These are phyloP conservation scores for Clivina fossor DNA, from an alignment of 2,888 invertebrate genomes.

Conservation along the genomic window DNA sequence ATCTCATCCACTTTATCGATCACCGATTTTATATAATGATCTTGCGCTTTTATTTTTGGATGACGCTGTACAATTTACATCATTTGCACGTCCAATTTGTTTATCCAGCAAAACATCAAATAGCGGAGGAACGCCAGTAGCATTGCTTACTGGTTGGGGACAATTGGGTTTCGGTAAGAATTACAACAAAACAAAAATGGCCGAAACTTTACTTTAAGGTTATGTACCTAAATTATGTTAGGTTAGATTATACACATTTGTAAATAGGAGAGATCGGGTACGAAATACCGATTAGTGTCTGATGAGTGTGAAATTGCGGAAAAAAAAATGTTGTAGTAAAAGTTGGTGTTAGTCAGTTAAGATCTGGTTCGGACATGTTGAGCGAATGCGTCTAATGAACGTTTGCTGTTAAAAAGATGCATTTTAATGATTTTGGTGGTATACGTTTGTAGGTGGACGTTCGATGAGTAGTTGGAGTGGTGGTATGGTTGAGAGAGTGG, in stretches of 20 bases:
- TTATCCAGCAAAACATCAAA: conserved; percentile 9
- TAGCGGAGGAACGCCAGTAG: conserved; percentile 6
- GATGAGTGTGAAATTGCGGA: no score
- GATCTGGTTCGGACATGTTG: no score
- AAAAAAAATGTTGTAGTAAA: no score
- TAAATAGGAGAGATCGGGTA: not conserved
- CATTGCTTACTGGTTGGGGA: conserved; percentile 26
- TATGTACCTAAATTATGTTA: not conserved
- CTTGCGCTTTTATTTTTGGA: conserved; percentile 20
- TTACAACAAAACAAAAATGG: no score
- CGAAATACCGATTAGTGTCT: no score
- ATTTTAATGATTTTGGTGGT: no score
- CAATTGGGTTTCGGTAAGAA: conserved; percentile 32
- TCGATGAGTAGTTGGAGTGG: no score
- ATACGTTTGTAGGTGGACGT: no score
- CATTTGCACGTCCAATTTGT: conserved; percentile 19
- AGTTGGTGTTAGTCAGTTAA: no score
- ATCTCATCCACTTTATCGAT: conserved; percentile 19
- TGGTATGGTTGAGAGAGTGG: no score
- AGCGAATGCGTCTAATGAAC: no score
- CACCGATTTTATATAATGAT: conserved; percentile 27
- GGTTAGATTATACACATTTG: not conserved
- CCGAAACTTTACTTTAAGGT: not conserved
- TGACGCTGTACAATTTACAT: conserved; percentile 9
- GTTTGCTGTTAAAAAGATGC: no score